These are phyloP conservation scores for Heliothis peltigera DNA, from an alignment of 2,888 invertebrate species.

Conservation along the genomic window DNA sequence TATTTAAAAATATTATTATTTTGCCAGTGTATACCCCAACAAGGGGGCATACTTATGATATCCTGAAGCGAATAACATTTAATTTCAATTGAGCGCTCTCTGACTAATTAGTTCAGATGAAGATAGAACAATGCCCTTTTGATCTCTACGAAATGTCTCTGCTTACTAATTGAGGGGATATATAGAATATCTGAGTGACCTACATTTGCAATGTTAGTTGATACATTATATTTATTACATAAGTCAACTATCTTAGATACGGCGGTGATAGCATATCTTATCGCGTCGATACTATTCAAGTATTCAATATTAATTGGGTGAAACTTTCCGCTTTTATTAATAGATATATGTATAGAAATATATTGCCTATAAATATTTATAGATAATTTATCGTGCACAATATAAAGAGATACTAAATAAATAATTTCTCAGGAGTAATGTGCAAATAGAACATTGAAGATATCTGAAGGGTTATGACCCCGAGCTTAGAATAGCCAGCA, in stretches of 20 bases:
- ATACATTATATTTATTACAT: conserved; percentile 44
- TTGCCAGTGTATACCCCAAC: too few relatives aligned
- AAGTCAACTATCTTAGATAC: conserved; percentile 34
- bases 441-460: neutral
- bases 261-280: conserved; percentile 31
- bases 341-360: neutral
- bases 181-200: conserved; percentile 27
- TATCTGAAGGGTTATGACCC: neutral
- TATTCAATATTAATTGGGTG: conserved; percentile 38
- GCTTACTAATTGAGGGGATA: neutral
- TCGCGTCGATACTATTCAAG: conserved; percentile 39
- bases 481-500: neutral
- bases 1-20: too few relatives aligned
- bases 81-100: neutral
- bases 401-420: too few relatives aligned
- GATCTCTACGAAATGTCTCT: neutral
- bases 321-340: conserved; percentile 49
- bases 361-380: too few relatives aligned
- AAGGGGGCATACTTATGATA: too few relatives aligned
- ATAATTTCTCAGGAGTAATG: too few relatives aligned
- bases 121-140: neutral
- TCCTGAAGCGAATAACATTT: too few relatives aligned
- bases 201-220: conserved; percentile 13
- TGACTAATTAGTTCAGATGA: neutral
- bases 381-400: too few relatives aligned